These are phyloP conservation scores for Calameuta idolon DNA, from an alignment of 2,888 invertebrate species.

Conservation along the genomic window DNA sequence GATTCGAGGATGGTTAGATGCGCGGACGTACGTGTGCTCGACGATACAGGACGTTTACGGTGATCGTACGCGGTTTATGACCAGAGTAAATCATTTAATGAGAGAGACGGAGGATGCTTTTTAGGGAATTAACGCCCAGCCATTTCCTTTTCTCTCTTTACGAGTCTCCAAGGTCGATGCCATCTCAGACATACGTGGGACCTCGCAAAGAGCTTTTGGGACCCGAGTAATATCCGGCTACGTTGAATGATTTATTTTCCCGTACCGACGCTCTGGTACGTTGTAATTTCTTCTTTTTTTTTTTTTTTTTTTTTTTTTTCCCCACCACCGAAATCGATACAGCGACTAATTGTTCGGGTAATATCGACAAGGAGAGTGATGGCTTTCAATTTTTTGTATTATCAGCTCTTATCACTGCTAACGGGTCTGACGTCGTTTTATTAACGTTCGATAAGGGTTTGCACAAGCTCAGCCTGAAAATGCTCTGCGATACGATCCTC, in stretches of 20 bases:
- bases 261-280: neutral
- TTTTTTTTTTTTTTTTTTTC: neutral
- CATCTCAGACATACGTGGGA: neutral
- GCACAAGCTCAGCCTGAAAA: neutral
- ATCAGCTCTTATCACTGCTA: neutral
- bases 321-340: neutral
- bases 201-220: neutral
- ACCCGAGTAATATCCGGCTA: neutral
- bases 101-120: neutral
- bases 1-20: neutral
- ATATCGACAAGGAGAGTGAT: neutral
- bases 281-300: neutral
- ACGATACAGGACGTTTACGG: neutral
- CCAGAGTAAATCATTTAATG: constrained; percentile 5
- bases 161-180: constrained; percentile 8
- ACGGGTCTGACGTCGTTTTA: neutral
- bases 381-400: neutral
- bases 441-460: neutral
- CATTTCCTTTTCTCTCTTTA: constrained; percentile 7
- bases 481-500: neutral
- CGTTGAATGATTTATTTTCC: neutral
- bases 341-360: neutral
- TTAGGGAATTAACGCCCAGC: neutral
- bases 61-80: constrained; percentile 8
- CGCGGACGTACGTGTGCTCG: neutral